phyloP scores from a whole-genome alignment of 2,113 vertebrate genomes.

The Dromaius novaehollandiae region DNA sequence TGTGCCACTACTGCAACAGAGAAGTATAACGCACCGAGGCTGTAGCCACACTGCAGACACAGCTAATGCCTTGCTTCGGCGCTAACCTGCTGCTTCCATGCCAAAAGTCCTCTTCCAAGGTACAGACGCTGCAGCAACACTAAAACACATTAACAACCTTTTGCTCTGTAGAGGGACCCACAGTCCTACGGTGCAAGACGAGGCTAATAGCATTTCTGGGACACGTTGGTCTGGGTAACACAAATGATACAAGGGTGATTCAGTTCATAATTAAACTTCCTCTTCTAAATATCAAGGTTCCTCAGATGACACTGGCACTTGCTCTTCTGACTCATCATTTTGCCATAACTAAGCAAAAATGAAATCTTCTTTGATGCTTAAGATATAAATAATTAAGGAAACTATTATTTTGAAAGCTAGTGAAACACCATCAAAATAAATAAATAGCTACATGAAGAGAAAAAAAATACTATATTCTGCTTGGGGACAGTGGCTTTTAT shows the following conservation, averaged over 20 bases:
- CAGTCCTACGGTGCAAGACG: neutral
- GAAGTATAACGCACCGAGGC: neutral
- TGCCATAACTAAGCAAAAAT: conserved; percentile 6
- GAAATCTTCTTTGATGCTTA: conserved; percentile 10
- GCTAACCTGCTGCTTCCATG: neutral
- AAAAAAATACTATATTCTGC: neutral
- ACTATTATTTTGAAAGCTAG: conserved; percentile 15
- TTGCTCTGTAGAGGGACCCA: neutral
- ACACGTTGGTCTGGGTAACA: neutral
- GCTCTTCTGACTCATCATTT: conserved; percentile 49
- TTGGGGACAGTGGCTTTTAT: neutral
- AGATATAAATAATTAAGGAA: conserved; percentile 31
- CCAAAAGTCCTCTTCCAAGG: neutral
- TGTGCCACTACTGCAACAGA: neutral
- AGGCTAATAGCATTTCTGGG: neutral
- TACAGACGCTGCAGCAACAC: neutral
- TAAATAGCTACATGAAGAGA: neutral
- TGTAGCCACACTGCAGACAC: neutral
- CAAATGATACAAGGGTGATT: neutral
- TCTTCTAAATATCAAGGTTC: conserved; percentile 13
- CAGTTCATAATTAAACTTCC: neutral
- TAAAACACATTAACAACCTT: neutral
- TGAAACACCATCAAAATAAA: neutral
- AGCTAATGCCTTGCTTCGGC: neutral
- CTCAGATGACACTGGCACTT: neutral